Evolutionary conservation across 2,888 invertebrate genomes (phyloP), one percentile per base, ranked within the genome.

Genomic region (Acleris emargana): DNA sequence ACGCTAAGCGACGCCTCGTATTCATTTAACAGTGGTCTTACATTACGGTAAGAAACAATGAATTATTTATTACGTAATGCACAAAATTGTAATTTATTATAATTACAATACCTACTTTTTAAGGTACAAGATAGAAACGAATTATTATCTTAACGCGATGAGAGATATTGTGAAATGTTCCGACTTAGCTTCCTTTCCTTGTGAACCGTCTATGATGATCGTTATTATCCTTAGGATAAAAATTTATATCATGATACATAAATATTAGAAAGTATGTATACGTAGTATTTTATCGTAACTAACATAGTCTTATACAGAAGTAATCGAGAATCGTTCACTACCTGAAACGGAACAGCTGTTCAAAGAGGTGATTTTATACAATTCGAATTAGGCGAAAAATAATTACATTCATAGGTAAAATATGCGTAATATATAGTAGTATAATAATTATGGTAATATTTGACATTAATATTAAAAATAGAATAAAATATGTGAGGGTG

Each of bases 381-480:
- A 90, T 91, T 89, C 88, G 90, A 91, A 91, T 90, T 89, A 92
- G 91, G 91, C 91, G 81, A 92, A 91, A 68, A 91, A 89, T 88
- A 90, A 92, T 91, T 88, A 90, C 88, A 91, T 91, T 89, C 82
- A 90, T 89, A 91, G 88, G 82, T 92, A 91, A 91, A 91, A 89
- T 91, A 92, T 88, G 91, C 87, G 75, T 87, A 84, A 84, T 89
- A 86, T 87, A 87, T 87, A 89, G 85, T 91, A 89, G 86, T 90
- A 89, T 87, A 84, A 87, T 90, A 89, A 90, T 91, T 89, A 91
- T 87, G 87, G 89, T 90, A 90, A 90, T 91, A 91, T 91, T 89
- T 91, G 91, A 91, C 90, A 89, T 91, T 91, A 90, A 88, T 91
- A 91, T 91, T 92, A 90, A 91, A 91, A 91, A 91, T 91, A 89